Base-by-base conservation (phyloP, 1,140 invertebrate species). In the Ctenoplectra terminalis region DNA sequence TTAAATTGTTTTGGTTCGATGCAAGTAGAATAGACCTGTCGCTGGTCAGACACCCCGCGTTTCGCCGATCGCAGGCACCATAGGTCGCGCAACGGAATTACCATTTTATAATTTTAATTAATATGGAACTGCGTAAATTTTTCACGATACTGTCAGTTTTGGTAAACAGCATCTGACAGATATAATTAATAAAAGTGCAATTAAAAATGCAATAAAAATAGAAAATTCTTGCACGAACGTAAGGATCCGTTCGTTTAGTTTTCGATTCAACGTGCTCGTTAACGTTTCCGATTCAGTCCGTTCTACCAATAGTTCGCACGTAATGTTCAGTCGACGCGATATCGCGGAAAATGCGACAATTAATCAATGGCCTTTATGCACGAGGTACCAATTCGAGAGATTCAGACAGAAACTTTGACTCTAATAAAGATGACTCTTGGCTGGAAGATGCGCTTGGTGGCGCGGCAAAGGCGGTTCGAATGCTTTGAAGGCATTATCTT, bases 21-120 rank as follows among this genome's bases (percentile, higher is more conserved):
- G 20, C 43, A 8, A 50, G 66, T 69, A 31, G 29, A 48, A n/a
- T 69, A 4, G 29, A 23, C n/a, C 20, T 5, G 46, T 7, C 7
- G 2, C 6, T 1, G 29, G 20, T 69, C 66, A 34, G 66, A 69
- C 43, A 9, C 26, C n/a, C 4, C 9, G 8, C 20, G 20, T 15
- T 34, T 9, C 1, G 2, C 6, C 13, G 11, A 15, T 5, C 15
- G 15, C 26, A n/a, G n/a, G 6, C n/a, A 29, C 1, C 23, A 23
- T 23, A 0, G 17, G 0, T n/a, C 26, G 9, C 46, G 37, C 4
- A 2, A 26, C 34, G 31, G 34, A n/a, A 75, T 75, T 40, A 40
- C 52, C 37, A 26, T 29, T 40, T 40, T 54, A 20, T 40, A 66
- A 63, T 52, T 63, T 63, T 72, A 73, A 70, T 70, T 60, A 73